phyloP scores from a whole-genome alignment of 2,797 vertebrate species.

The Astyanax mexicanus region DNA sequence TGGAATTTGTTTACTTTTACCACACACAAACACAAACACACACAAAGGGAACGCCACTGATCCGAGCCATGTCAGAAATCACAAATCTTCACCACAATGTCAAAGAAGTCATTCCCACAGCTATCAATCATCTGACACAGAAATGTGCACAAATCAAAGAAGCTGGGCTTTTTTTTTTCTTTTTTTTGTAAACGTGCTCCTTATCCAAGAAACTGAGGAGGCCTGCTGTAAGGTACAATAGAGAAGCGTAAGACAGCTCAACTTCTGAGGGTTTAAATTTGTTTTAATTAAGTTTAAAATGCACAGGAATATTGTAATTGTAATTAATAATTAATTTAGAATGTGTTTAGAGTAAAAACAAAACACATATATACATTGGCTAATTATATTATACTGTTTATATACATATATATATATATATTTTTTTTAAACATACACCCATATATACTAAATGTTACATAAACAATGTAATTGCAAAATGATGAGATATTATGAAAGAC shows the following conservation, averaged over 20 bases:
- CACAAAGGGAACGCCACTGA: conserved; percentile 42
- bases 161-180: no score
- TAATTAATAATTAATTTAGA: no score
- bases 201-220: background rate
- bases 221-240: background rate
- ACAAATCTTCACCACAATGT: conserved; percentile 65
- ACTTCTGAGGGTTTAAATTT: background rate
- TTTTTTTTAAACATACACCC: no score
- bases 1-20: conserved; percentile 61
- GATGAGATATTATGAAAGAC: no score
- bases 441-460: no score
- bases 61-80: conserved; percentile 57
- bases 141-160: background rate
- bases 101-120: conserved; percentile 63
- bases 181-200: background rate
- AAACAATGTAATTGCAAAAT: no score
- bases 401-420: no score
- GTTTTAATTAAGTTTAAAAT: no score
- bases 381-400: background rate
- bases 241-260: no score
- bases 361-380: background rate
- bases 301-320: no score
- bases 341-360: no score
- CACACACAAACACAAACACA: conserved; percentile 43
- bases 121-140: conserved; percentile 60